These are phyloP conservation scores for Sialis fuliginosa DNA, from an alignment of 2,888 invertebrate species.

Conservation along the genomic window DNA sequence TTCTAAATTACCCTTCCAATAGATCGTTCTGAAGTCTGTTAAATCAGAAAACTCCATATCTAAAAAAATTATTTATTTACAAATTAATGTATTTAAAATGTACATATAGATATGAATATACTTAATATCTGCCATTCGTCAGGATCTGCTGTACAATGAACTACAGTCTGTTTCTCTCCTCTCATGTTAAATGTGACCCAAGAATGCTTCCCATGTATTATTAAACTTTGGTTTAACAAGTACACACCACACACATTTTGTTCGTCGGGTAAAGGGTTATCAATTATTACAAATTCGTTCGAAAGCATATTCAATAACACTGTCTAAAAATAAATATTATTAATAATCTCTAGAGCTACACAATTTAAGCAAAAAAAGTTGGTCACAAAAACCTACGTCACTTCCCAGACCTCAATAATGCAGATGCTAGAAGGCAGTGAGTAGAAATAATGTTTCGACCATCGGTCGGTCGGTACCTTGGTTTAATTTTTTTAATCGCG, in stretches of 20 bases:
- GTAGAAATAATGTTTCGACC: too few relatives aligned
- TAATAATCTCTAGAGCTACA: too few relatives aligned
- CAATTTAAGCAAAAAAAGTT: too few relatives aligned
- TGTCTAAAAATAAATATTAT: constrained; percentile 33
- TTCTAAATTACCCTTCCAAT: constrained; percentile 71
- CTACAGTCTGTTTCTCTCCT: constrained; percentile 48
- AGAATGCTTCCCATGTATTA: constrained; percentile 56
- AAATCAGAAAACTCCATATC: constrained; percentile 54
- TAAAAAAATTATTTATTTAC: constrained; percentile 15
- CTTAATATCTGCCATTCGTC: constrained; percentile 56
- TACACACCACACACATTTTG: constrained; percentile 45
- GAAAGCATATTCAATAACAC: constrained; percentile 84
- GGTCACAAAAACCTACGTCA: too few relatives aligned
- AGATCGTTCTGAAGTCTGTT: constrained; percentile 49
- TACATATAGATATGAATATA: constrained; percentile 20
- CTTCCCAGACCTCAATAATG: too few relatives aligned
- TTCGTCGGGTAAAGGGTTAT: constrained; percentile 62
- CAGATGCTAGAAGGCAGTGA: not conserved
- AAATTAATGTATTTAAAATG: not conserved
- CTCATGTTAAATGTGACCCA: constrained; percentile 68
- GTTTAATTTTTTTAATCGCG: too few relatives aligned
- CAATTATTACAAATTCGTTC: constrained; percentile 76
- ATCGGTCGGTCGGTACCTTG: too few relatives aligned
- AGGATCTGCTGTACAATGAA: constrained; percentile 34
- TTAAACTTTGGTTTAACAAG: constrained; percentile 50